A percentile compares a stretch with the other conserved stretches of the same genome.
Evolutionary conservation across 2,888 invertebrate genomes (phyloP).

Genomic region (Kuschelorhynchus macadamiae): DNA sequence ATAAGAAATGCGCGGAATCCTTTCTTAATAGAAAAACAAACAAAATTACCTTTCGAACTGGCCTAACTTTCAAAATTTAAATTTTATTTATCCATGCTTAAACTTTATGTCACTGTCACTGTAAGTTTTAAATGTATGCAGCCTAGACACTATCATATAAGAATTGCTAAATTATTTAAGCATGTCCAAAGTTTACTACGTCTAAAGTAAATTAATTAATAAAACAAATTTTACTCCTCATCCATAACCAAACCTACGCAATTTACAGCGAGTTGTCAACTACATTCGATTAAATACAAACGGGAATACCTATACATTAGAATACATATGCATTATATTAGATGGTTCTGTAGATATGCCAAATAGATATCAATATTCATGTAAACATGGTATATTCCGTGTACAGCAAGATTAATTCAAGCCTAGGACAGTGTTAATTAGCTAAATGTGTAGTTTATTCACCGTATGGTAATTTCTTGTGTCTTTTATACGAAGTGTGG

Average conservation of each 20-base stretch:
- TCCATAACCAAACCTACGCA: conserved; percentile 22
- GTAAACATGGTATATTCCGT: conserved; percentile 66
- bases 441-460: conserved; percentile 35
- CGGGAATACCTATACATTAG: conserved; percentile 12
- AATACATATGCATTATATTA: conserved; percentile 24
- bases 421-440: conserved; percentile 43
- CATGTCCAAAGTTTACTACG: no score
- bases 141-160: no score
- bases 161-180: no score
- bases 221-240: no score
- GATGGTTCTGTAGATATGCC: conserved; percentile 17
- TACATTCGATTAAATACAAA: conserved; percentile 21
- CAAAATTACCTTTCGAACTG: no score
- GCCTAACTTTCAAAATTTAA: no score
- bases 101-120: no score
- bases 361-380: conserved; percentile 69
- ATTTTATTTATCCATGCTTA: no score
- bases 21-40: no score
- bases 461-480: conserved; percentile 26
- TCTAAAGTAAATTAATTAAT: no score
- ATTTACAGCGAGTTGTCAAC: conserved; percentile 27
- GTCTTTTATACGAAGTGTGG: conserved; percentile 8
- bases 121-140: no score
- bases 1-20: no score
- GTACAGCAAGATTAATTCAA: conserved; percentile 58